A percentile compares a stretch with the other conserved stretches of the same genome.
These are phyloP conservation scores for Caenorhabditis zanzibari DNA, from an alignment of 2,888 invertebrate genomes.

Conservation along the genomic window DNA sequence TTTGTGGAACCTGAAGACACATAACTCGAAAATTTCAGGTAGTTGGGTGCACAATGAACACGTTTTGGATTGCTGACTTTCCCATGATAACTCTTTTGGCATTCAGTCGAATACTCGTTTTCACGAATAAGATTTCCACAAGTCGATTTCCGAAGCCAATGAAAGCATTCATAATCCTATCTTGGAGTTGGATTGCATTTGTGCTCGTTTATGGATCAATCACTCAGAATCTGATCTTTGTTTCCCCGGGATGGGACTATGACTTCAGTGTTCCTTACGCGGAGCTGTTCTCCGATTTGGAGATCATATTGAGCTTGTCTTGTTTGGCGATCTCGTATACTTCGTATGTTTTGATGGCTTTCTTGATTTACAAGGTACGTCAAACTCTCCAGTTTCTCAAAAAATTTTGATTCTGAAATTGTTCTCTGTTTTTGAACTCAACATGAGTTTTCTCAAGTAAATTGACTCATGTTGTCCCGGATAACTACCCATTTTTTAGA, in stretches of 20 bases:
- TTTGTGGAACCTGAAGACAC: background rate
- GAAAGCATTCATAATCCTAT: conserved; percentile 9
- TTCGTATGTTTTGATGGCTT: conserved; percentile 7
- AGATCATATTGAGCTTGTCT: background rate
- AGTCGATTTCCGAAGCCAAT: background rate
- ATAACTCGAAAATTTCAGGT: background rate
- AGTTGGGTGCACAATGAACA: conserved; percentile 23
- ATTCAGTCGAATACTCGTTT: conserved; percentile 24
- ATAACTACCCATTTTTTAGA: background rate
- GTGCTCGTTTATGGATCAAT: conserved; percentile 13
- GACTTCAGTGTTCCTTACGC: conserved; percentile 25
- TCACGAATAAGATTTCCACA: conserved; percentile 6
- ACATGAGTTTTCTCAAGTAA: too few species aligned
- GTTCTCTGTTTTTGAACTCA: background rate
- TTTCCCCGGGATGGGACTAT: conserved; percentile 26
- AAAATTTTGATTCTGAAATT: background rate
- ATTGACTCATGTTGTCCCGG: too few species aligned
- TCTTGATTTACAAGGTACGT: conserved; percentile 20
- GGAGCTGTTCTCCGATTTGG: conserved; percentile 13
- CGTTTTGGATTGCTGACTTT: conserved; percentile 25
- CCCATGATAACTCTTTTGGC: conserved; percentile 39
- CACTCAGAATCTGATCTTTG: conserved; percentile 22
- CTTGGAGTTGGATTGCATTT: conserved; percentile 19
- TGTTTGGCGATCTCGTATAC: conserved; percentile 23
- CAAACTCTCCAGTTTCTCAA: background rate